Evolutionary conservation across 2,888 invertebrate genomes (phyloP).

Genomic region (Lamellibrachia satsuma): DNA sequence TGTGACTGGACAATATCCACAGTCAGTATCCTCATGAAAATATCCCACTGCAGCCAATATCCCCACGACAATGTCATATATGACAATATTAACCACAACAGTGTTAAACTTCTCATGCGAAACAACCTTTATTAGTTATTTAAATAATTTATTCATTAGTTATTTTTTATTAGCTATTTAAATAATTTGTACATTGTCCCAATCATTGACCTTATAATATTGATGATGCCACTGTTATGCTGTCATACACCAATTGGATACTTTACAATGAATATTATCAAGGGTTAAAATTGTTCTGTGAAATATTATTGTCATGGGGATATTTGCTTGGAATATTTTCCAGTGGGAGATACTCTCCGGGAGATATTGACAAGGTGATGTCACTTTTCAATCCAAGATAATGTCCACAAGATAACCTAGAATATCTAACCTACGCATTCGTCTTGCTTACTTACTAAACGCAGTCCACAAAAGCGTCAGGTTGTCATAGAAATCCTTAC

Average conservation of each 20-base stretch:
- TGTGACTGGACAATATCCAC: neutral
- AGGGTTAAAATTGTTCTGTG: neutral
- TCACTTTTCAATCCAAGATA: neutral
- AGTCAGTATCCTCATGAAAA: neutral
- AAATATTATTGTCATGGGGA: no score
- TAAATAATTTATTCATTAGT: neutral
- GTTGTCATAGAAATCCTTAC: neutral
- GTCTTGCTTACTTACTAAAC: neutral
- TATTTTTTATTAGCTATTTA: no score
- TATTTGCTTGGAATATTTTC: neutral
- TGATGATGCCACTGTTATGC: neutral
- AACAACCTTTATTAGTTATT: neutral
- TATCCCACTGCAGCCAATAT: neutral
- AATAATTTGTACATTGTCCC: neutral
- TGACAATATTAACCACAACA: neutral
- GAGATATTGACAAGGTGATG: neutral
- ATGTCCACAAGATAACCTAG: neutral
- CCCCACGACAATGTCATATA: neutral
- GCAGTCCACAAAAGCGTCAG: neutral
- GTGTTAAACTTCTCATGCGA: neutral
- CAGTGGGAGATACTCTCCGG: neutral
- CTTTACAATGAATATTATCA: neutral
- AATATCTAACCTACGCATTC: neutral
- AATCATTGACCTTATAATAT: neutral
- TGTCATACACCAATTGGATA: neutral